phyloP scores from a whole-genome alignment of 2,888 invertebrate species.

The Lissonota sp. region DNA sequence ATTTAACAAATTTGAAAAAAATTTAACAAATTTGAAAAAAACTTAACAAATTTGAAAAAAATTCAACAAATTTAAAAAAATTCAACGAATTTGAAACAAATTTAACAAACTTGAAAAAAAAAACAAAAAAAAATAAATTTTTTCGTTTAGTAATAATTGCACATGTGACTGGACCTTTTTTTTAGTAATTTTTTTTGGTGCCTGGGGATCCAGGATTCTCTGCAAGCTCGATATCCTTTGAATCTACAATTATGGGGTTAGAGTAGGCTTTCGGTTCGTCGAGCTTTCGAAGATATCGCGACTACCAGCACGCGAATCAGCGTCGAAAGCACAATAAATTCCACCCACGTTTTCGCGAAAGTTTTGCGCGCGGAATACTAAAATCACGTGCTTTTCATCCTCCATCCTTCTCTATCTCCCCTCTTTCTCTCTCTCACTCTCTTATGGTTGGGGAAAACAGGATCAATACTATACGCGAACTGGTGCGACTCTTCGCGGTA shows the following conservation, averaged over 20 bases:
- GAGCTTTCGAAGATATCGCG: slow-evolving; percentile 21
- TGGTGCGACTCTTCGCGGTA: slow-evolving; percentile 40
- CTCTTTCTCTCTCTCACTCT: slow-evolving; percentile 4
- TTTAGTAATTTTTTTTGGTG: slow-evolving; percentile 45
- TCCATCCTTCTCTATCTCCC: slow-evolving; percentile 17
- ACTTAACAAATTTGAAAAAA: background rate
- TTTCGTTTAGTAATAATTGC: background rate
- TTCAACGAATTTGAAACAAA: background rate
- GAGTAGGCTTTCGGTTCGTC: slow-evolving; percentile 61
- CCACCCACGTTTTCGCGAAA: slow-evolving; percentile 72
- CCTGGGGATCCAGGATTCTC: slow-evolving; percentile 67
- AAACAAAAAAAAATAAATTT: background rate
- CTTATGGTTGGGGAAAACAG: slow-evolving; percentile 74
- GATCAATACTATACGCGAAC: slow-evolving; percentile 79
- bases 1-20: background rate
- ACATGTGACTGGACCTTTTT: background rate
- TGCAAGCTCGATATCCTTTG: slow-evolving; percentile 80
- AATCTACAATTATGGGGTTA: slow-evolving; percentile 83
- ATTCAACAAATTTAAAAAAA: background rate
- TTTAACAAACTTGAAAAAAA: background rate
- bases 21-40: background rate
- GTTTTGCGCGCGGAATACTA: slow-evolving; percentile 82
- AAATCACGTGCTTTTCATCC: slow-evolving; percentile 68
- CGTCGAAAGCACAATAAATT: slow-evolving; percentile 58
- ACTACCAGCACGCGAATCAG: slow-evolving; percentile 7